Evolutionary conservation across 2,888 invertebrate genomes (phyloP).

Genomic region (Endotricha flammealis): DNA sequence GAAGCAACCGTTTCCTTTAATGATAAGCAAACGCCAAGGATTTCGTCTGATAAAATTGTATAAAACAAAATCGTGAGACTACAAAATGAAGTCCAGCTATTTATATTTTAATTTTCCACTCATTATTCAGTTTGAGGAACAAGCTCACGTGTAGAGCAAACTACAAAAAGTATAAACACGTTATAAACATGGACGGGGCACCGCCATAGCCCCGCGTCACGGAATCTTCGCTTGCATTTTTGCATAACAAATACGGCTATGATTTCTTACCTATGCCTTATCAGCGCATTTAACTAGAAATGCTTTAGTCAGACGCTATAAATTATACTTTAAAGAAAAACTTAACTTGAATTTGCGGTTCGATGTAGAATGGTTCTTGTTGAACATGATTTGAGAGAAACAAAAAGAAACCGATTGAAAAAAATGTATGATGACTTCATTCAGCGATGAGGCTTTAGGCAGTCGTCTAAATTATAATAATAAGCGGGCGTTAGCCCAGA

Average conservation of each 20-base stretch:
- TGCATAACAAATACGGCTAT: slow-evolving; percentile 65
- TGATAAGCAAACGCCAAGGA: background rate
- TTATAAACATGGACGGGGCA: slow-evolving; percentile 56
- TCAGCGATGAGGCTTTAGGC: slow-evolving; percentile 64
- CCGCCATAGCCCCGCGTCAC: slow-evolving; percentile 61
- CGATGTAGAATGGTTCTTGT: background rate
- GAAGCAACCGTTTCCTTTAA: slow-evolving; percentile 1
- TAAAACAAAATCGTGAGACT: slow-evolving; percentile 15
- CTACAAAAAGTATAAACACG: slow-evolving; percentile 60
- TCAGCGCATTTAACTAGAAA: slow-evolving; percentile 36
- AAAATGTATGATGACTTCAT: slow-evolving; percentile 69
- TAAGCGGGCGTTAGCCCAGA: slow-evolving; percentile 71
- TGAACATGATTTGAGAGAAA: slow-evolving; percentile 10
- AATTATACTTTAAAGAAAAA: slow-evolving; percentile 1
- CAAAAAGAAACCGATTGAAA: slow-evolving; percentile 33
- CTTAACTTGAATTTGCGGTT: background rate
- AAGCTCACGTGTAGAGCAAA: slow-evolving; percentile 42
- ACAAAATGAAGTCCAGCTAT: slow-evolving; percentile 24
- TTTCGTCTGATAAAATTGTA: slow-evolving; percentile 13
- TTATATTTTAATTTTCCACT: slow-evolving; percentile 43
- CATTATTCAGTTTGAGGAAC: slow-evolving; percentile 41
- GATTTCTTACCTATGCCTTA: slow-evolving; percentile 55
- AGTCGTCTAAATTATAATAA: slow-evolving; percentile 77
- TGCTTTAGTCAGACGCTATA: slow-evolving; percentile 31
- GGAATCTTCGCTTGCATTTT: slow-evolving; percentile 68